phyloP scores from a whole-genome alignment of 2,113 vertebrate species.

The Pitta sordida region DNA sequence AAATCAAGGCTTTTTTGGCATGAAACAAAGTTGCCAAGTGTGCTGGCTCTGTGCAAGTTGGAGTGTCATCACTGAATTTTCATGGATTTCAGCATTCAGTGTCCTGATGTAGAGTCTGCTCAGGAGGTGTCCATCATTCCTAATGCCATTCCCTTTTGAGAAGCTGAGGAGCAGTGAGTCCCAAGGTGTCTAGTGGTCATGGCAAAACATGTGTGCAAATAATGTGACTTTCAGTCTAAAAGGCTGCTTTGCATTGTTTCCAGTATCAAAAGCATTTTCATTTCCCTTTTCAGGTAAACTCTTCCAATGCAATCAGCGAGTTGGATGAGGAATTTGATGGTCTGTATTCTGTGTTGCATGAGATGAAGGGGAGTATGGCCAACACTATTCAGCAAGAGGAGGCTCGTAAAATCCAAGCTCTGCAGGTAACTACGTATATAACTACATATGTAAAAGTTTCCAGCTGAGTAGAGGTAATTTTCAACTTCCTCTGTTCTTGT shows the following conservation, averaged over 20 bases:
- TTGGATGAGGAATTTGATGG: constrained; percentile 90
- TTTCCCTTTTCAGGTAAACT: constrained; percentile 77
- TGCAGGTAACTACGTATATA: constrained; percentile 80
- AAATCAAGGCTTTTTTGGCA: not conserved
- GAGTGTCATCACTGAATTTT: not conserved
- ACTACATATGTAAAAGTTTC: not conserved
- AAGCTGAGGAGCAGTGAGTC: not conserved
- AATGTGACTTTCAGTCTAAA: not conserved
- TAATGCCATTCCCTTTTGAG: not conserved
- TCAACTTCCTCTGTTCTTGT: not conserved
- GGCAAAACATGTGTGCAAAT: not conserved
- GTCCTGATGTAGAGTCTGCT: not conserved
- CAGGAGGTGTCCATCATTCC: not conserved
- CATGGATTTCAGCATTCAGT: not conserved
- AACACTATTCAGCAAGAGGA: constrained; percentile 83
- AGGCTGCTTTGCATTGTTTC: not conserved
- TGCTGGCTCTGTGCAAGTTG: not conserved
- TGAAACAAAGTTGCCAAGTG: not conserved
- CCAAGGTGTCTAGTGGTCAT: not conserved
- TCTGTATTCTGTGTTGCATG: constrained; percentile 81
- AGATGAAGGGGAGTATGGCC: constrained; percentile 84
- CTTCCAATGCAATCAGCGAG: constrained; percentile 82
- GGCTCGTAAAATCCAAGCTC: constrained; percentile 80
- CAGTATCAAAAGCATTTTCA: not conserved
- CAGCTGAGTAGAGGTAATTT: not conserved